A percentile compares a stretch with the other conserved stretches of the same genome.
These are phyloP conservation scores for Gobio occitaniae DNA, from an alignment of 2,797 vertebrate species.

Conservation along the genomic window DNA sequence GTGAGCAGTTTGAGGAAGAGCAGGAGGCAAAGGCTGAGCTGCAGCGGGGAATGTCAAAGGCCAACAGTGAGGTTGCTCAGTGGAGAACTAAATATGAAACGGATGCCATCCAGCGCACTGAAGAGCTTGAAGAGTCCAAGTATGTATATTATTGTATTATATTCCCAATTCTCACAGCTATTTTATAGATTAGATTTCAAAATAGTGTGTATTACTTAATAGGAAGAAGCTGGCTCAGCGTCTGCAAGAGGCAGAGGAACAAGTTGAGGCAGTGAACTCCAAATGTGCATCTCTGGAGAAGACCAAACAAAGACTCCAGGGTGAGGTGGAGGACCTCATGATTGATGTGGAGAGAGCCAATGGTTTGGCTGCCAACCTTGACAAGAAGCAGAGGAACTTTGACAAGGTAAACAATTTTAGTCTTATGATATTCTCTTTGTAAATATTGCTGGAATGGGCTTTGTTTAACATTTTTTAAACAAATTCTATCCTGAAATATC, in stretches of 20 bases:
- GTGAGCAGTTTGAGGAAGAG: conserved; percentile 85
- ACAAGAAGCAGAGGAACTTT: conserved; percentile 84
- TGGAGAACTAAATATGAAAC: conserved; percentile 84
- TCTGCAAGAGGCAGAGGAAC: conserved; percentile 86
- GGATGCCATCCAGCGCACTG: conserved; percentile 82
- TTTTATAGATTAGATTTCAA: background rate
- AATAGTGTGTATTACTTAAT: background rate
- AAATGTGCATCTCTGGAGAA: conserved; percentile 84
- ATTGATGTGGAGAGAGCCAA: conserved; percentile 81
- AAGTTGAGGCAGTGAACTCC: conserved; percentile 79
- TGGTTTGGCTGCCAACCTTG: conserved; percentile 74
- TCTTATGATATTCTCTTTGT: background rate
- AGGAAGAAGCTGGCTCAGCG: conserved; percentile 88
- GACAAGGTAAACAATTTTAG: conserved; percentile 72
- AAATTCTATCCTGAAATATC: background rate
- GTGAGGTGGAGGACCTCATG: conserved; percentile 84
- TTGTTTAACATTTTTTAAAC: background rate
- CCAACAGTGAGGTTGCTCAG: conserved; percentile 82
- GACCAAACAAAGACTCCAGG: conserved; percentile 82
- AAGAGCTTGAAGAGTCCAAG: conserved; percentile 83
- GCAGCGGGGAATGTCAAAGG: conserved; percentile 80
- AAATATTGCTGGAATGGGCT: too few relatives aligned
- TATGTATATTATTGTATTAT: conserved; percentile 44
- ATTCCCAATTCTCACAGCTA: background rate
- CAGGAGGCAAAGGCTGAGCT: conserved; percentile 81